Base-by-base conservation (phyloP, 2,113 vertebrate species). In the Spilogale gracilis region DNA sequence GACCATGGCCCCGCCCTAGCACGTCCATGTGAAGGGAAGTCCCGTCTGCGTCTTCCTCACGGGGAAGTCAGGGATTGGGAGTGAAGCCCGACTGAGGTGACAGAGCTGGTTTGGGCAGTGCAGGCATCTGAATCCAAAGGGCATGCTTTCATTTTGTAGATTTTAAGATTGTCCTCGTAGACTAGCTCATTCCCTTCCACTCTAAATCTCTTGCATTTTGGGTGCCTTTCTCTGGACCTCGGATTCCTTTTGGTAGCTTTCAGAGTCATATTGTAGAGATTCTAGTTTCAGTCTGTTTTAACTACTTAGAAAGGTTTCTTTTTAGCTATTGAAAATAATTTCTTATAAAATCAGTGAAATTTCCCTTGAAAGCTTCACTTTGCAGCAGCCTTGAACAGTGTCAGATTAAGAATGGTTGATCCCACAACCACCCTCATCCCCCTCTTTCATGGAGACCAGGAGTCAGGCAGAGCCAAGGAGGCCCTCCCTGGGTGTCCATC, bases 41-140 rank as follows among this genome's bases (percentile, higher is more conserved):
- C 43, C 65, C 32, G 23, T 48, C 61, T 8, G 0, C 0, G 0
- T 54, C 25, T 69, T 78, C 10, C 20, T 54, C 9, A 0, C 0
- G 6, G 52, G 80, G 30, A 78, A 18, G 11, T 0, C 8, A 9
- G 20, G 45, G 38, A 54, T 0, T 1, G 74, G 54, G 23, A 50
- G 45, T 16, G 65, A 25, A 32, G 65, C 20, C 0, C 1, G 5
- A 6, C 84, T 23, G 17, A 9, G 65, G 23, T 20, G 23, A 0
- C 25, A n/a, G 76, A 82, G 21, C 74, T 54, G 9, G 11, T 43
- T 67, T 78, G 21, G 67, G 73, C 54, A 56, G 50, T 17, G 0
- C 63, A 4, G 1, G 17, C 65, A 2, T 27, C 21, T 52, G 89
- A 65, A 60, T 23, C 32, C 45, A 32, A 17, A 83, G 91, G 21